Conservation (phyloP, 2,888 invertebrate species). For the Eupithecia vulgata region DNA sequence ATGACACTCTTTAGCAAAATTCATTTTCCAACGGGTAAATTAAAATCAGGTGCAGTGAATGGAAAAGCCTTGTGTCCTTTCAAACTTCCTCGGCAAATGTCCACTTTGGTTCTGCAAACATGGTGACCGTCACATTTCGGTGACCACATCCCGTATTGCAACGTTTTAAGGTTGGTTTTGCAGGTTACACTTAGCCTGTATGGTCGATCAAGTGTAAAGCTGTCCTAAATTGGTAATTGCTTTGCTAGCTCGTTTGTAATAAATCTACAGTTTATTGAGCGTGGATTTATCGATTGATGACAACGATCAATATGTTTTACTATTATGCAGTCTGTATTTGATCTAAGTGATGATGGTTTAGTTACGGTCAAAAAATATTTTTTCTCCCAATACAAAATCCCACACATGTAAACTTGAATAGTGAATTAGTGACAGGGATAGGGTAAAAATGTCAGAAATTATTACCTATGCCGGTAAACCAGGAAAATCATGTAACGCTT, state of each 20-base stretch:
- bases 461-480: background rate
- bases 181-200: slow-evolving; percentile 22
- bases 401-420: too few species aligned
- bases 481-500: background rate
- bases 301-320: background rate
- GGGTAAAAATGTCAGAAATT: background rate
- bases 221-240: slow-evolving; percentile 34
- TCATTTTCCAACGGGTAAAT: slow-evolving; percentile 25
- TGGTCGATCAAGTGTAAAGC: slow-evolving; percentile 37
- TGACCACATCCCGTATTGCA: slow-evolving; percentile 13
- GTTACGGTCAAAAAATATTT: too few species aligned
- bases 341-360: too few species aligned
- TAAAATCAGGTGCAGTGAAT: slow-evolving; percentile 46
- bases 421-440: too few species aligned
- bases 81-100: slow-evolving; percentile 48
- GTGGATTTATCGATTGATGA: background rate
- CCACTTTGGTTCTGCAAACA: slow-evolving; percentile 23
- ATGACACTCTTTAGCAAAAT: slow-evolving; percentile 11
- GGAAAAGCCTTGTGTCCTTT: slow-evolving; percentile 55
- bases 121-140: background rate
- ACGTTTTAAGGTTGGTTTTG: slow-evolving; percentile 24
- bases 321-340: background rate
- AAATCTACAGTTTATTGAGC: background rate
- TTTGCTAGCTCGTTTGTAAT: slow-evolving; percentile 19
- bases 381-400: too few species aligned